Conservation (phyloP, 2,113 vertebrate genomes). For the Corydoras maculifer region DNA sequence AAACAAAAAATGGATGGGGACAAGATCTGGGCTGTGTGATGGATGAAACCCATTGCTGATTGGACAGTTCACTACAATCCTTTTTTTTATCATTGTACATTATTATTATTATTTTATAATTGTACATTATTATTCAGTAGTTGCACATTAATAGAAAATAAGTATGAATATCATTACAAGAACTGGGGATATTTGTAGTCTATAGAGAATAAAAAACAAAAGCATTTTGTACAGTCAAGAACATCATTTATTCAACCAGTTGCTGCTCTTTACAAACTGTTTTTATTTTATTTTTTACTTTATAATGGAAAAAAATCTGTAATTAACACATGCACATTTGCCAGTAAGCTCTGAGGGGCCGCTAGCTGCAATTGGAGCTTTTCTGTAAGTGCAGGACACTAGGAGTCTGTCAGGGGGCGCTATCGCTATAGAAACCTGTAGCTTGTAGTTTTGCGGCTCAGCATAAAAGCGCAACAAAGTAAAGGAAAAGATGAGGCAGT, state of each 20-base stretch:
- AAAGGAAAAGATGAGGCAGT: constrained; percentile 22
- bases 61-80: too few relatives aligned
- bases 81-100: too few relatives aligned
- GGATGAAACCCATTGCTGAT: too few relatives aligned
- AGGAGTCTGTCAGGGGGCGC: constrained; percentile 17
- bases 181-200: neutral
- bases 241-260: constrained; percentile 82
- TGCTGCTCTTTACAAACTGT: constrained; percentile 76
- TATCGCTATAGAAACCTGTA: constrained; percentile 14
- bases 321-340: constrained; percentile 80
- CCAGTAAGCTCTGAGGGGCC: constrained; percentile 65
- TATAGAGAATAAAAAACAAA: neutral
- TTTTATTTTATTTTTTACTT: constrained; percentile 63
- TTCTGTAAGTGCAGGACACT: constrained; percentile 16
- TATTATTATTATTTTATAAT: too few relatives aligned
- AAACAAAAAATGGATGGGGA: too few relatives aligned
- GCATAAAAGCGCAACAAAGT: neutral
- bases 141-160: too few relatives aligned
- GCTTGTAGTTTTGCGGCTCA: constrained; percentile 1
- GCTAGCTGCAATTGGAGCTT: neutral
- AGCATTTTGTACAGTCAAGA: constrained; percentile 70
- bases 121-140: too few relatives aligned
- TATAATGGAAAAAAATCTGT: constrained; percentile 75
- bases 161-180: too few relatives aligned
- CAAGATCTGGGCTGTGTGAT: too few relatives aligned